Base-by-base conservation (phyloP, 2,888 invertebrate species). In the Hyalella azteca region DNA sequence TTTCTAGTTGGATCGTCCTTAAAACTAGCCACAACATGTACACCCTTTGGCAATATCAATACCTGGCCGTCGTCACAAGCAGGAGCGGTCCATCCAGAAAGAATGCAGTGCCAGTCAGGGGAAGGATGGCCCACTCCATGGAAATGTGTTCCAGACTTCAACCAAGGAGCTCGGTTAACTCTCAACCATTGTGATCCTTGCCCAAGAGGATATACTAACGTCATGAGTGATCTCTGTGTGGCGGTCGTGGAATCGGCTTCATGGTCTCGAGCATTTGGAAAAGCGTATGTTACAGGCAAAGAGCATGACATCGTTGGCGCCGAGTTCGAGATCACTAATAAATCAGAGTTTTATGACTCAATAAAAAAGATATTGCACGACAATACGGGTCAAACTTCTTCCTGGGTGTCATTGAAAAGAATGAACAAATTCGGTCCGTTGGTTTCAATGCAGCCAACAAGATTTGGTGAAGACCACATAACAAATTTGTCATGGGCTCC, bases 91-190 rank as follows among this genome's bases (percentile, higher is more conserved):
- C 41, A 79, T 40, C 81, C 81, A 7, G 15, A 39, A 7, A 29
- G 78, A 9, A 36, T 15, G 11, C 66, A 45, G 48, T 83, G 83
- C 32, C 45, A 41, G 59, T 66, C 60, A 19, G 32, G 45, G 5
- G 50, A 78, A 29, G 76, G 73, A 4, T 26, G 45, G 49, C 36
- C 79, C 19, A 19, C 39, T 22, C 73, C 77, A 9, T 78, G 79
- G 5, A 39, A 40, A 15, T 83, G 83, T 45, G 36, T 39, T 26
- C 78, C 79, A 75, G 59, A 83, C 50, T 83, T 78, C 41, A 79
- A 41, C 13, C 32, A 81, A 22, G 83, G 83, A 60, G 83, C 79
- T 15, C n/a, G 39, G 39, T 29, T 78, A 5, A 19, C 19, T 36
- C 36, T 15, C 15, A 66, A 78, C 54, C 54, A 78, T 66, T 41